These are phyloP conservation scores for Corapipo altera DNA, from an alignment of 2,113 vertebrate species.

Conservation along the genomic window DNA sequence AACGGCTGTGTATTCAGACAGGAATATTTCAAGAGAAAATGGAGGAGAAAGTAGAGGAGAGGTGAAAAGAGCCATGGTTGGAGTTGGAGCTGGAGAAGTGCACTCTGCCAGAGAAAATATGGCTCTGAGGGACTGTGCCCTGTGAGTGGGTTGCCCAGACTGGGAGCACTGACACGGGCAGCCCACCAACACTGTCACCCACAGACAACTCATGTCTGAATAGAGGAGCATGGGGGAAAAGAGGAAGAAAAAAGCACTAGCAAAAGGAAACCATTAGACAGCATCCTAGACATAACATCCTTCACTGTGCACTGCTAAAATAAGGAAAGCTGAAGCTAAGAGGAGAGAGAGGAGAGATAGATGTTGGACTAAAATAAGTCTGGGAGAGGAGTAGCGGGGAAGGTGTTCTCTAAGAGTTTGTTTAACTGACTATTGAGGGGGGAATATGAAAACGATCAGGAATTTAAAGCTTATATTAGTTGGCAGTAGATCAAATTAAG, in stretches of 20 bases:
- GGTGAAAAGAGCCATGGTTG: neutral
- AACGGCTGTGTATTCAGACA: neutral
- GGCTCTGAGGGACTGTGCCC: neutral
- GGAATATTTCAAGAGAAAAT: neutral
- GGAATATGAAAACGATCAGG: neutral
- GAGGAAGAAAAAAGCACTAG: neutral
- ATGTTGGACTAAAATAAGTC: neutral
- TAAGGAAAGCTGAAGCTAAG: neutral
- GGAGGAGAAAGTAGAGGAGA: neutral
- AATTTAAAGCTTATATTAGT: neutral
- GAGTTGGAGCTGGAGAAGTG: neutral
- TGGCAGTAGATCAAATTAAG: neutral
- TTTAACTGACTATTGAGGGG: neutral
- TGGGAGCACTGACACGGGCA: neutral
- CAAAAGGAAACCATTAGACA: neutral
- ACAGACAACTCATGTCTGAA: neutral
- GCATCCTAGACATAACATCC: neutral
- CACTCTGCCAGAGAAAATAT: neutral
- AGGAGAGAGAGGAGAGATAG: neutral
- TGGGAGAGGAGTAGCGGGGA: neutral
- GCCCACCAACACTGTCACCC: rapidly evolving
- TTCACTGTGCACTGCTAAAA: neutral
- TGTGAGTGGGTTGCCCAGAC: neutral
- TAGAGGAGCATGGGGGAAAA: neutral
- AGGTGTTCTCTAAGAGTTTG: neutral